Percentiles rank a stretch among this genome's conserved stretches.
These are phyloP conservation scores for Shinisaurus crocodilurus DNA, from an alignment of 2,113 vertebrate genomes.

Conservation along the genomic window DNA sequence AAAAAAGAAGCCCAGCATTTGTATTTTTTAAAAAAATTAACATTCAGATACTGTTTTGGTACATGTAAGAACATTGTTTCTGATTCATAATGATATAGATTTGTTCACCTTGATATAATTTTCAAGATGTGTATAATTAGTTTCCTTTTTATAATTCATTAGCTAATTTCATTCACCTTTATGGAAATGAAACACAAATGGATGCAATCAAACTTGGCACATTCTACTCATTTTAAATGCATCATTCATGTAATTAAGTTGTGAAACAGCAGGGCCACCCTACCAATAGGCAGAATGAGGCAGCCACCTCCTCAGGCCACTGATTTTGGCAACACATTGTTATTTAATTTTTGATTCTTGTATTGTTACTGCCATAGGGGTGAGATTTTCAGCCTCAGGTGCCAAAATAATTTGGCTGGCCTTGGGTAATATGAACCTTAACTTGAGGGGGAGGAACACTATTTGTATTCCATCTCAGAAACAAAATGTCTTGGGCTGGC, in stretches of 20 bases:
- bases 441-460: too few relatives aligned
- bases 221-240: neutral
- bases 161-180: neutral
- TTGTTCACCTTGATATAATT: slow-evolving; percentile 1
- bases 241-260: slow-evolving; percentile 9
- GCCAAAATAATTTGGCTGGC: too few relatives aligned
- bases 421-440: too few relatives aligned
- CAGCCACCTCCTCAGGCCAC: too few relatives aligned
- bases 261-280: neutral
- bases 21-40: neutral
- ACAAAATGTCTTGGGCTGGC: too few relatives aligned
- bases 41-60: neutral
- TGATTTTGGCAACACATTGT: too few relatives aligned
- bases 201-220: neutral
- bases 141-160: slow-evolving; percentile 7
- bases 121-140: neutral
- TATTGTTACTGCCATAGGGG: too few relatives aligned
- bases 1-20: neutral
- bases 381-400: too few relatives aligned
- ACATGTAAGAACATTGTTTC: neutral
- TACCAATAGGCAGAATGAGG: too few relatives aligned
- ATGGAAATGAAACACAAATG: slow-evolving; percentile 2
- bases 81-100: slow-evolving; percentile 3
- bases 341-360: too few relatives aligned
- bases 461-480: too few relatives aligned